Evolutionary conservation across 2,113 vertebrate species (phyloP).

Genomic region (Emydocephalus ijimae): DNA sequence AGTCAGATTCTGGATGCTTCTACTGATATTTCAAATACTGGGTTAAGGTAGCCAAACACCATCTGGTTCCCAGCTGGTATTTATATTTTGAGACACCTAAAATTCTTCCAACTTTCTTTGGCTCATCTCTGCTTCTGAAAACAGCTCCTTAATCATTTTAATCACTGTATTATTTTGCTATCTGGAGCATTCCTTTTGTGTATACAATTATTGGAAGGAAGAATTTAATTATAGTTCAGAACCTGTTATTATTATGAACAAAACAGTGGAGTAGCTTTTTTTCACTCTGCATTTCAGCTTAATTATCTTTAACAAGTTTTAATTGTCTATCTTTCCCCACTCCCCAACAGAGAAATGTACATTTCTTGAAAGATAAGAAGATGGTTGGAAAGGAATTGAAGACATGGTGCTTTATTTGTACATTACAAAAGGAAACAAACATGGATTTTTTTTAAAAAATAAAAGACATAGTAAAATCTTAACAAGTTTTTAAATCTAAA

Average conservation of each 20-base stretch:
- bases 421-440: constrained; percentile 23
- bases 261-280: constrained; percentile 51
- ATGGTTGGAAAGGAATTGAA: constrained; percentile 49
- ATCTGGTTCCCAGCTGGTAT: constrained; percentile 69
- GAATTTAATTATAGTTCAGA: constrained; percentile 68
- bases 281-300: constrained; percentile 58
- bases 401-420: constrained; percentile 48
- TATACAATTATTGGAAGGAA: constrained; percentile 69
- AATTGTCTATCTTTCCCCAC: constrained; percentile 60
- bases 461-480: constrained; percentile 8
- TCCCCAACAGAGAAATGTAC: constrained; percentile 27
- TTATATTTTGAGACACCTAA: constrained; percentile 63
- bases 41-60: constrained; percentile 68
- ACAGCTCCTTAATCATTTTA: constrained; percentile 67
- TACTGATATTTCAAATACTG: constrained; percentile 60
- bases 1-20: constrained; percentile 58
- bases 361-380: constrained; percentile 54
- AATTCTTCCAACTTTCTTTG: constrained; percentile 58
- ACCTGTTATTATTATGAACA: constrained; percentile 65
- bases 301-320: constrained; percentile 71
- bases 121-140: constrained; percentile 64
- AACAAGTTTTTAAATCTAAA: constrained; percentile 17
- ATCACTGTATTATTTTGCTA: constrained; percentile 66
- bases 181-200: constrained; percentile 66
- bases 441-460: background rate